Conservation (phyloP, 2,797 vertebrate genomes). For the Sciurus carolinensis region DNA sequence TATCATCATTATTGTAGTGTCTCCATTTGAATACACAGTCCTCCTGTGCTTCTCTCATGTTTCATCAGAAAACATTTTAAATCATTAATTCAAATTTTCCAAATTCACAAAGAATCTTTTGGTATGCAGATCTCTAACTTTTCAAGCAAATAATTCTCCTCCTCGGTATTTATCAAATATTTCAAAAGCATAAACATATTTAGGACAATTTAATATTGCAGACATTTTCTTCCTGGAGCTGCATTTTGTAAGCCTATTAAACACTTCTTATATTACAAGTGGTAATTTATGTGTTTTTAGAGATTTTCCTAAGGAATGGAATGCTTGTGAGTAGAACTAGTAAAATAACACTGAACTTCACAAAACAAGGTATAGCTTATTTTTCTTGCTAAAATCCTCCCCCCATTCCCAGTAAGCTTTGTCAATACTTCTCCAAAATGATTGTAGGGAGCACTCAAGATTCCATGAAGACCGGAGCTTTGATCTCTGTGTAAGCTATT, state of each 20-base stretch:
- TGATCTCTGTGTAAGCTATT: conserved; percentile 43
- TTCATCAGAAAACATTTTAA: conserved; percentile 63
- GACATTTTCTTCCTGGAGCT: conserved; percentile 60
- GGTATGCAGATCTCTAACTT: conserved; percentile 43
- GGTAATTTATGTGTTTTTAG: conserved; percentile 54
- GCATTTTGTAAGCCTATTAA: conserved; percentile 52
- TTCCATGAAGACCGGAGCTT: not conserved
- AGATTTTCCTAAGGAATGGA: conserved; percentile 56
- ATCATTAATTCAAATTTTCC: conserved; percentile 69
- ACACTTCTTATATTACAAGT: conserved; percentile 44
- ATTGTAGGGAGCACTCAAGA: not conserved
- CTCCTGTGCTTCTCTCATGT: conserved; percentile 7
- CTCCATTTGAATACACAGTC: conserved; percentile 51
- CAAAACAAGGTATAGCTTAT: conserved; percentile 47
- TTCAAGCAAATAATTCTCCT: conserved; percentile 49
- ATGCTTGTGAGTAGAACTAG: conserved; percentile 50
- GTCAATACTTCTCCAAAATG: not conserved
- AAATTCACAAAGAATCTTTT: conserved; percentile 48
- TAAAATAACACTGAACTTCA: conserved; percentile 40
- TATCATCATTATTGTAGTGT: conserved; percentile 17
- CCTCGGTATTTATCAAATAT: conserved; percentile 58
- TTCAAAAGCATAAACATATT: conserved; percentile 64
- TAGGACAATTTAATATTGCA: conserved; percentile 65
- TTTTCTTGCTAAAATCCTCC: conserved; percentile 53
- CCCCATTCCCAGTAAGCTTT: conserved; percentile 34